Evolutionary conservation across 2,113 vertebrate species (phyloP).

Genomic region (Trogon melanurus): DNA sequence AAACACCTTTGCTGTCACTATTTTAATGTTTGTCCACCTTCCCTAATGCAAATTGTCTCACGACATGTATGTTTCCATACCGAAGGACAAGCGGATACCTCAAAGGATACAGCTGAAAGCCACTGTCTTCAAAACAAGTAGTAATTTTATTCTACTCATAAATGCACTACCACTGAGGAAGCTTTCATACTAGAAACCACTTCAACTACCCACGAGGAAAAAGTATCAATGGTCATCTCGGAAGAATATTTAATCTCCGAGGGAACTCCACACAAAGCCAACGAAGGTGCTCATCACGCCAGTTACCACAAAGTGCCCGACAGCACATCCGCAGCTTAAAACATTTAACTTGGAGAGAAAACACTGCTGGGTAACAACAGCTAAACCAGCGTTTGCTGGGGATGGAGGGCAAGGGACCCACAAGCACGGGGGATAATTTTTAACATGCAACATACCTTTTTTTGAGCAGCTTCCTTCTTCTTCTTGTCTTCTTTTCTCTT

Average conservation of each 20-base stretch:
- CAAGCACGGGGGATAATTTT: neutral
- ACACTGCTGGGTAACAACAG: neutral
- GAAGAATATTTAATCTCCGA: neutral
- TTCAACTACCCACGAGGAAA: neutral
- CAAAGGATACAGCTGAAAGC: neutral
- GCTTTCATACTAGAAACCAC: neutral
- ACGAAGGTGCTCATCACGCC: neutral
- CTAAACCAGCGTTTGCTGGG: neutral
- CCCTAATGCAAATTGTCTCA: neutral
- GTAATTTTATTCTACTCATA: neutral
- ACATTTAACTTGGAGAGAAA: neutral
- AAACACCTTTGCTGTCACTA: neutral
- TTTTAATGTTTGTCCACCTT: neutral
- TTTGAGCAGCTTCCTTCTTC: constrained; percentile 89
- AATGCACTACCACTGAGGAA: neutral
- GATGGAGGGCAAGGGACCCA: neutral
- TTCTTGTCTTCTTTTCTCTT: constrained; percentile 90
- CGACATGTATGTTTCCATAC: neutral
- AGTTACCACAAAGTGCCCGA: neutral
- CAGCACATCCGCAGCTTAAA: neutral
- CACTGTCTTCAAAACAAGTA: neutral
- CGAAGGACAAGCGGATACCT: neutral
- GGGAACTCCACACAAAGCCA: neutral
- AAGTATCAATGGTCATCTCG: neutral
- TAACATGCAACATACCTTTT: constrained; percentile 82